Evolutionary conservation across 2,113 vertebrate genomes (phyloP).

Genomic region (Pluvianellus socialis): DNA sequence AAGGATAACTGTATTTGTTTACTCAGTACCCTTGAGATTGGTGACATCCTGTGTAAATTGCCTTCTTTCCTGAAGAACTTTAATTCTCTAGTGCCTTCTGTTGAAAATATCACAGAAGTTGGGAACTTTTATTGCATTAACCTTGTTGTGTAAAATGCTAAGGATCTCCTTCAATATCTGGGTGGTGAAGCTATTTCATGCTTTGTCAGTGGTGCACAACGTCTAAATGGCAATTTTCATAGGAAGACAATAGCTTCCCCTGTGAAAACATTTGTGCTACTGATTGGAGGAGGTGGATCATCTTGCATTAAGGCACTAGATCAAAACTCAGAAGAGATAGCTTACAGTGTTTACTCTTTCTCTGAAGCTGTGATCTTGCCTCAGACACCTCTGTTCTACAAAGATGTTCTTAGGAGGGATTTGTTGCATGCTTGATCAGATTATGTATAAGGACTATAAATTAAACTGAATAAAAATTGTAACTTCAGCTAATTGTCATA

Average conservation of each 20-base stretch:
- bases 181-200: neutral
- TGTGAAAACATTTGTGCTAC: neutral
- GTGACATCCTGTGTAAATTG: neutral
- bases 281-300: neutral
- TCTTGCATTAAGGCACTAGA: neutral
- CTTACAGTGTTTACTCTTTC: neutral
- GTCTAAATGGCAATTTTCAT: neutral
- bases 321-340: neutral
- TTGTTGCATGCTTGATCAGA: neutral
- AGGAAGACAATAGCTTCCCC: neutral
- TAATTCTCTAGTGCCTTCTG: neutral
- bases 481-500: neutral
- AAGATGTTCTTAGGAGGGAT: neutral
- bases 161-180: neutral
- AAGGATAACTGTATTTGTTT: neutral
- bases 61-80: neutral
- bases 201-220: neutral
- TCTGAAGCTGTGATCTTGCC: neutral
- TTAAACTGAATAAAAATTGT: neutral
- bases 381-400: neutral
- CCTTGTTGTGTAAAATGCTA: neutral
- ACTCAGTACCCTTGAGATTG: neutral
- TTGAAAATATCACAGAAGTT: neutral
- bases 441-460: neutral
- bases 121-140: neutral